These are phyloP conservation scores for Orientallactaga bullata DNA, from an alignment of 2,113 vertebrate species.

Conservation along the genomic window DNA sequence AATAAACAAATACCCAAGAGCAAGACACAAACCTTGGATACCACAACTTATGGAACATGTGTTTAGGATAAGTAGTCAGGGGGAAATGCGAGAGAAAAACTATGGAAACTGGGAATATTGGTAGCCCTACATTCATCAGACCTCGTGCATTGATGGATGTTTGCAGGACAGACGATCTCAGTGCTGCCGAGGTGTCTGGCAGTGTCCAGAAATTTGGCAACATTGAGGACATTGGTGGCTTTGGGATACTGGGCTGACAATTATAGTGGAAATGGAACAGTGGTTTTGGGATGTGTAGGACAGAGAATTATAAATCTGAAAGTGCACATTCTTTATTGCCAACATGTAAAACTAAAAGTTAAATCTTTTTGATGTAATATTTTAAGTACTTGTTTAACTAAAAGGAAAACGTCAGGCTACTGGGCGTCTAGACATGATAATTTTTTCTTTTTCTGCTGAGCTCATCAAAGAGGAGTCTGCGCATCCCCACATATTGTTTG, in stretches of 20 bases:
- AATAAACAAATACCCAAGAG: background rate
- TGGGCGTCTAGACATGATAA: slow-evolving; percentile 1
- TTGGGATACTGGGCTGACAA: background rate
- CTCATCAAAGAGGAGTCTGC: background rate
- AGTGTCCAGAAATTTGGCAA: background rate
- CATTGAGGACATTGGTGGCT: too few relatives aligned
- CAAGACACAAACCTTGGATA: background rate
- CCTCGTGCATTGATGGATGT: background rate
- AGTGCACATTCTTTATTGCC: background rate
- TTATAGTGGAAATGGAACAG: background rate
- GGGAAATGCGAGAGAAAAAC: background rate
- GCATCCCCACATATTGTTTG: background rate
- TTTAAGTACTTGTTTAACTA: slow-evolving; percentile 24
- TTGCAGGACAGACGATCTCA: background rate
- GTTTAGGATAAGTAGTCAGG: background rate
- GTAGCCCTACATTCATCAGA: background rate
- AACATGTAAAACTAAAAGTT: background rate
- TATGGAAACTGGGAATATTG: background rate
- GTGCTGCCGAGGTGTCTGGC: background rate
- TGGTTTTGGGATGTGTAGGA: background rate
- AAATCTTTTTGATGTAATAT: slow-evolving; percentile 20
- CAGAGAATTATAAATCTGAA: background rate
- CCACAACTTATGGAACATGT: background rate
- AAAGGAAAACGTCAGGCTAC: background rate
- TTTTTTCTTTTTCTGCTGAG: slow-evolving; percentile 12